Evolutionary conservation across 1,140 invertebrate genomes (phyloP).

Genomic region (Rhagoletis zephyria): DNA sequence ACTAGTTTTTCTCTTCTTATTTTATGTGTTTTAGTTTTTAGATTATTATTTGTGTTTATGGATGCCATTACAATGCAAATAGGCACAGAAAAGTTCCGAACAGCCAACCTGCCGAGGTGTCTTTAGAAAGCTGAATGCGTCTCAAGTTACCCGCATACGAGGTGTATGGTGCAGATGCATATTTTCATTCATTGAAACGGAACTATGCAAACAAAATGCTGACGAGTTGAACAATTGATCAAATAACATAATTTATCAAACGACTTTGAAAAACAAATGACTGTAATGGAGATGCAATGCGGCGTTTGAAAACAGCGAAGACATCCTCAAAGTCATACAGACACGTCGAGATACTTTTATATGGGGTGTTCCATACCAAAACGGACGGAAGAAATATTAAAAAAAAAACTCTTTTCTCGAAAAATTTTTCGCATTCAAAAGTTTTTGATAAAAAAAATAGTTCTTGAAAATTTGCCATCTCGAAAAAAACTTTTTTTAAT

Average conservation of each 20-base stretch:
- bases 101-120: neutral
- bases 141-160: slow-evolving; percentile 32
- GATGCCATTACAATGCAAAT: slow-evolving; percentile 72
- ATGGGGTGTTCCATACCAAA: no score
- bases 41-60: slow-evolving; percentile 53
- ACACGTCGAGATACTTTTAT: neutral
- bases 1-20: neutral
- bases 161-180: neutral
- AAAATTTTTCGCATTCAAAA: no score
- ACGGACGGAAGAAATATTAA: no score
- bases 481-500: no score
- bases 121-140: slow-evolving; percentile 36
- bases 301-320: neutral
- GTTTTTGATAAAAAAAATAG: no score
- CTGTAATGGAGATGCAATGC: slow-evolving; percentile 23
- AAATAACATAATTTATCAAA: slow-evolving; percentile 73
- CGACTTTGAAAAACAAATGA: slow-evolving; percentile 64
- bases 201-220: slow-evolving; percentile 11
- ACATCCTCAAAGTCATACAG: neutral
- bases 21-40: neutral
- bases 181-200: slow-evolving; percentile 29
- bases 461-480: no score
- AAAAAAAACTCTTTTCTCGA: no score
- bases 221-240: slow-evolving; percentile 69
- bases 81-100: slow-evolving; percentile 11